These are phyloP conservation scores for Apolygus lucorum DNA, from an alignment of 1,140 invertebrate genomes.

Conservation along the genomic window DNA sequence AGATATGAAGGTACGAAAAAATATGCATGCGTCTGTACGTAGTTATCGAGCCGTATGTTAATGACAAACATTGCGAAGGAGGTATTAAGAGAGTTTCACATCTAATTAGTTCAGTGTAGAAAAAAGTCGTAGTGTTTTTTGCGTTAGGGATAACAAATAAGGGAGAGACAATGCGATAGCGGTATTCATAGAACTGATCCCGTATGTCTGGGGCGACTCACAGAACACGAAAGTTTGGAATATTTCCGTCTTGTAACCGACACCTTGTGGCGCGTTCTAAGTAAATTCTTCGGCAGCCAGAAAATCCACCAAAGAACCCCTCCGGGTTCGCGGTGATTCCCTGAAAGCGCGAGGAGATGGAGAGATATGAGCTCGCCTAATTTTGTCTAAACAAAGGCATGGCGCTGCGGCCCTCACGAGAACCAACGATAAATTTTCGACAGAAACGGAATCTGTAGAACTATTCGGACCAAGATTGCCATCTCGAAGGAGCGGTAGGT, in stretches of 20 bases:
- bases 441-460: not conserved
- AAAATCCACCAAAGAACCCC: not conserved
- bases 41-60: too few relatives aligned
- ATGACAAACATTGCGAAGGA: too few relatives aligned
- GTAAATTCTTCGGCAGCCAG: not conserved
- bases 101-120: too few relatives aligned
- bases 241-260: conserved; percentile 1
- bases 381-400: conserved; percentile 3
- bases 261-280: not conserved
- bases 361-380: not conserved
- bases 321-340: not conserved
- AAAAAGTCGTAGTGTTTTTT: too few relatives aligned
- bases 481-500: conserved; percentile 4
- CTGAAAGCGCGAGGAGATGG: conserved; percentile 1
- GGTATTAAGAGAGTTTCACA: too few relatives aligned
- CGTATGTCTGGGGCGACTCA: not conserved
- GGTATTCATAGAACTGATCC: too few relatives aligned
- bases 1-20: too few relatives aligned
- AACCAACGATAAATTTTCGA: not conserved
- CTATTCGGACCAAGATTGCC: not conserved
- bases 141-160: too few relatives aligned
- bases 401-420: not conserved
- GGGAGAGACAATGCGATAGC: too few relatives aligned
- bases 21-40: too few relatives aligned
- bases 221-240: not conserved